phyloP scores from a whole-genome alignment of 2,888 invertebrate species.

The Volucella inflata region DNA sequence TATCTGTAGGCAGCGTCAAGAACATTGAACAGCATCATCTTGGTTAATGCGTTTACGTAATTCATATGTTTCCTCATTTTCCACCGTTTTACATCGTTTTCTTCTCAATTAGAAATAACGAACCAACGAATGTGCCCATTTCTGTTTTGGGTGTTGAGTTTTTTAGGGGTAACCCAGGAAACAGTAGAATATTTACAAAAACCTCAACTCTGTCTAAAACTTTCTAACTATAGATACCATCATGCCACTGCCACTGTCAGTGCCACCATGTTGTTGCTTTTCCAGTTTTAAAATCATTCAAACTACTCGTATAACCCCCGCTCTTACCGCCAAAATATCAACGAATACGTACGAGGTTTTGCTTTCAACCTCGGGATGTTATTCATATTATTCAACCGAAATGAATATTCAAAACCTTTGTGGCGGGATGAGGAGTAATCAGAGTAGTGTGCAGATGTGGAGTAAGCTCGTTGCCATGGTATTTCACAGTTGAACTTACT shows the following conservation, averaged over 20 bases:
- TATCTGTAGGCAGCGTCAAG: background rate
- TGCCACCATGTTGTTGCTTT: too few species aligned
- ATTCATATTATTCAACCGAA: constrained; percentile 60
- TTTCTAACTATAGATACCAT: constrained; percentile 7
- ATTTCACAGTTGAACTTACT: constrained; percentile 57
- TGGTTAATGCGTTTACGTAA: constrained; percentile 60
- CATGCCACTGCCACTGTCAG: background rate
- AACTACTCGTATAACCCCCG: too few species aligned
- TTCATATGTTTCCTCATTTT: constrained; percentile 54
- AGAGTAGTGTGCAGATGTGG: too few species aligned
- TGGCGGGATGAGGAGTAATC: too few species aligned
- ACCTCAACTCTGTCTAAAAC: constrained; percentile 21
- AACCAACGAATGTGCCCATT: constrained; percentile 38
- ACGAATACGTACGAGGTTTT: constrained; percentile 8
- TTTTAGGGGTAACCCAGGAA: background rate
- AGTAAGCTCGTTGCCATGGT: constrained; percentile 14
- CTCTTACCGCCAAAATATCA: constrained; percentile 1
- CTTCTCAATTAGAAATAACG: constrained; percentile 66
- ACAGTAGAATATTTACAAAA: background rate
- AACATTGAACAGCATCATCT: constrained; percentile 52
- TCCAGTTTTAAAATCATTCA: too few species aligned
- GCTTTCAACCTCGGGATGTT: constrained; percentile 37
- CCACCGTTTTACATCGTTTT: constrained; percentile 60
- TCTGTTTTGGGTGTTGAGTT: background rate
- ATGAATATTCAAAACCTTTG: constrained; percentile 68